phyloP scores from a whole-genome alignment of 2,113 vertebrate genomes.

The Pelmatolapia mariae region DNA sequence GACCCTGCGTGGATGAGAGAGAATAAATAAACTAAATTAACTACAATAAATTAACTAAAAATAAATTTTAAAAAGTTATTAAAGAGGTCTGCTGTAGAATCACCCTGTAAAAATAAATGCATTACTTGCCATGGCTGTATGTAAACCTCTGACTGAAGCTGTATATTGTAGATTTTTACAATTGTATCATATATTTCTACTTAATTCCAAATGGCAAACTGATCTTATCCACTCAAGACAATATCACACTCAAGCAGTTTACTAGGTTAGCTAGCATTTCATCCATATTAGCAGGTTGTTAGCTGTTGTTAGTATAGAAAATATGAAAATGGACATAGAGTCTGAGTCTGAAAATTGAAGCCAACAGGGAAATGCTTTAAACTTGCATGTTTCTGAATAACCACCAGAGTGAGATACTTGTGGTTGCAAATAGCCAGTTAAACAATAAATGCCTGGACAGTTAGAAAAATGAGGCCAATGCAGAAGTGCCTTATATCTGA shows the following conservation, averaged over 20 bases:
- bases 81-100: background rate
- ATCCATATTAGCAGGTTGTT: fast-evolving
- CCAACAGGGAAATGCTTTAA: background rate
- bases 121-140: background rate
- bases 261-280: background rate
- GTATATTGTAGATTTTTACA: background rate
- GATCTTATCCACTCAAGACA: background rate
- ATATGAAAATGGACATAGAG: fast-evolving
- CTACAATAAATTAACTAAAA: background rate
- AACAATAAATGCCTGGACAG: background rate
- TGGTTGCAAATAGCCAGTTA: background rate
- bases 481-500: fast-evolving
- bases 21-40: background rate
- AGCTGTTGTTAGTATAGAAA: background rate
- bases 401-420: fast-evolving
- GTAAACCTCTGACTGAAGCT: background rate
- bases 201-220: background rate
- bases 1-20: background rate
- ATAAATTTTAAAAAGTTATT: fast-evolving
- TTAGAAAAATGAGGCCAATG: background rate
- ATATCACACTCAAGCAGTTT: background rate
- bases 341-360: background rate
- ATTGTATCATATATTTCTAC: background rate
- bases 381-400: background rate
- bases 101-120: background rate